phyloP scores from a whole-genome alignment of 2,888 invertebrate species.

The Coenonympha arcania region DNA sequence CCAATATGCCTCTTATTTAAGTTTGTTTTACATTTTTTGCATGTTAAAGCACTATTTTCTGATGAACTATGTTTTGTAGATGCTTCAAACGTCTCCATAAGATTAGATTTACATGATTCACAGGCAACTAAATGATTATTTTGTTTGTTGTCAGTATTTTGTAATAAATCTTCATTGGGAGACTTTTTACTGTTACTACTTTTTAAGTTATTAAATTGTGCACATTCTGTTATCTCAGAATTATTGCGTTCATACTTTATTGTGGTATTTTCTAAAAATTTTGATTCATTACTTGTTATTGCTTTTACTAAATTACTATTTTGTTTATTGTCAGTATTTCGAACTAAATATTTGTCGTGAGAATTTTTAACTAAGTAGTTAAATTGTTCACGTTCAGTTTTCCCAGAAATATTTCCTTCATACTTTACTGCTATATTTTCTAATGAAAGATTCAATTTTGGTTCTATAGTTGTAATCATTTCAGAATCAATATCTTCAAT shows the following conservation, averaged over 20 bases:
- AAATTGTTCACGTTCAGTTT: no score
- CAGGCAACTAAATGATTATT: background rate
- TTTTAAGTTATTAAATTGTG: no score
- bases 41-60: background rate
- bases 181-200: background rate
- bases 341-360: no score
- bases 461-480: no score
- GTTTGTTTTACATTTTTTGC: background rate
- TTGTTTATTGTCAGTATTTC: no score
- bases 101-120: background rate
- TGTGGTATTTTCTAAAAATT: background rate
- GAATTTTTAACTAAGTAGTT: no score
- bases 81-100: background rate
- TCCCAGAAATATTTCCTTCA: no score
- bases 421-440: no score
- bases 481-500: no score
- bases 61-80: background rate
- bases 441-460: no score
- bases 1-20: background rate
- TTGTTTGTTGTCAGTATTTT: background rate
- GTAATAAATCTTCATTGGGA: background rate
- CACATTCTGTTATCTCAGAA: no score
- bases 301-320: no score
- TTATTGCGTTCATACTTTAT: background rate
- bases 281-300: background rate